Evolutionary conservation across 2,113 vertebrate species (phyloP).

Genomic region (Scolopax mira): DNA sequence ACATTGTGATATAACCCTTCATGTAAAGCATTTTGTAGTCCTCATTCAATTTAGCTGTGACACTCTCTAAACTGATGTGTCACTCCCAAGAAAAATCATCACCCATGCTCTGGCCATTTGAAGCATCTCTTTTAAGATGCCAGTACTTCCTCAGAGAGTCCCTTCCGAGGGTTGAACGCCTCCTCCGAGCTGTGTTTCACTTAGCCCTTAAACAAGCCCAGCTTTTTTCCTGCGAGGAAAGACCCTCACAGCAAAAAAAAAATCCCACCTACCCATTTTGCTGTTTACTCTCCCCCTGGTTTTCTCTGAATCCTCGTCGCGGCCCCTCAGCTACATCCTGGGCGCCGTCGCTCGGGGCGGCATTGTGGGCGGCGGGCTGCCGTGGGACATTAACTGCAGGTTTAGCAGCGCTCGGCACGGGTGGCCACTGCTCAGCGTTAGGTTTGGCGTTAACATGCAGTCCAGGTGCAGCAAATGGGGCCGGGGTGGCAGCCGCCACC

Average conservation of each 20-base stretch:
- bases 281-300: conserved; percentile 86
- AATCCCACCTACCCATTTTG: conserved; percentile 91
- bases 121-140: background rate
- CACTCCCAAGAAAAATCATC: background rate
- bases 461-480: conserved; percentile 54
- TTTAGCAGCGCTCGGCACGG: conserved; percentile 75
- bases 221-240: conserved; percentile 62
- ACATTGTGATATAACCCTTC: background rate
- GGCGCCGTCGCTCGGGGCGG: conserved; percentile 80
- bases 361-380: conserved; percentile 83
- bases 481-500: conserved; percentile 59
- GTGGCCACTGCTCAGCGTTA: conserved; percentile 69
- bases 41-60: background rate
- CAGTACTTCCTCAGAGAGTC: background rate
- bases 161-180: background rate
- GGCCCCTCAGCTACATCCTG: conserved; percentile 89
- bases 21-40: background rate
- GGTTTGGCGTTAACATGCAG: conserved; percentile 73
- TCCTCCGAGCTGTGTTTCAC: background rate
- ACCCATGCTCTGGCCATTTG: accelerated
- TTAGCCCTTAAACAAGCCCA: conserved; percentile 18
- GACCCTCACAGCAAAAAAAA: conserved; percentile 40
- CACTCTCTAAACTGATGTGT: background rate
- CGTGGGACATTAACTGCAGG: conserved; percentile 82
- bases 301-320: conserved; percentile 86